Evolutionary conservation across 1,140 invertebrate species (phyloP).

Genomic region (Gonioctena quinquepunctata): DNA sequence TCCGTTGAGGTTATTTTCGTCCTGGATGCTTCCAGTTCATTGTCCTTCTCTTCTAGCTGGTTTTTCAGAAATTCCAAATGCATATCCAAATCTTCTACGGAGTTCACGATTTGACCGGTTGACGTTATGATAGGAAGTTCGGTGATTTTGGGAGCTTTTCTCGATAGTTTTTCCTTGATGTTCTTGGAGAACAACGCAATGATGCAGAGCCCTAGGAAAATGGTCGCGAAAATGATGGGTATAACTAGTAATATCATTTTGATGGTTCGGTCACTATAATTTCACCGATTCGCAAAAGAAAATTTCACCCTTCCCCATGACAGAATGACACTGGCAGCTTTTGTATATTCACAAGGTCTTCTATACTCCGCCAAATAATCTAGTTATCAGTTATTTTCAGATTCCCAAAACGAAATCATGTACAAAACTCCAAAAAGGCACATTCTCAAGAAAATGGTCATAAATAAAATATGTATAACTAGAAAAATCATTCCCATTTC

Average conservation of each 20-base stretch:
- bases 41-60: conserved; percentile 42
- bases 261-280: not conserved
- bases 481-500: no score
- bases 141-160: conserved; percentile 20
- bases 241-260: not conserved
- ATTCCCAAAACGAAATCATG: no score
- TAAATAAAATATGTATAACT: no score
- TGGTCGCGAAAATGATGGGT: not conserved
- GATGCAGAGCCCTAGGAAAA: not conserved
- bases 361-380: no score
- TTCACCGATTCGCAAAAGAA: not conserved
- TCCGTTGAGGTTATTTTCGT: conserved; percentile 22
- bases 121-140: conserved; percentile 36
- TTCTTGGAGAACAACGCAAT: conserved; percentile 11
- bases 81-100: conserved; percentile 40
- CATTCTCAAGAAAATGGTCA: no score
- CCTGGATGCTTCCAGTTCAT: conserved; percentile 32
- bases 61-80: conserved; percentile 39
- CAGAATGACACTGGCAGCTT: not conserved
- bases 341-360: no score
- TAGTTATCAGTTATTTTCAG: no score
- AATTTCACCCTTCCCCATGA: not conserved
- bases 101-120: conserved; percentile 39
- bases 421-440: no score
- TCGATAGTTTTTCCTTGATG: conserved; percentile 19